phyloP scores from a whole-genome alignment of 37 sponge, comb jelly and placozoan genomes.

The Spongilla lacustris region DNA sequence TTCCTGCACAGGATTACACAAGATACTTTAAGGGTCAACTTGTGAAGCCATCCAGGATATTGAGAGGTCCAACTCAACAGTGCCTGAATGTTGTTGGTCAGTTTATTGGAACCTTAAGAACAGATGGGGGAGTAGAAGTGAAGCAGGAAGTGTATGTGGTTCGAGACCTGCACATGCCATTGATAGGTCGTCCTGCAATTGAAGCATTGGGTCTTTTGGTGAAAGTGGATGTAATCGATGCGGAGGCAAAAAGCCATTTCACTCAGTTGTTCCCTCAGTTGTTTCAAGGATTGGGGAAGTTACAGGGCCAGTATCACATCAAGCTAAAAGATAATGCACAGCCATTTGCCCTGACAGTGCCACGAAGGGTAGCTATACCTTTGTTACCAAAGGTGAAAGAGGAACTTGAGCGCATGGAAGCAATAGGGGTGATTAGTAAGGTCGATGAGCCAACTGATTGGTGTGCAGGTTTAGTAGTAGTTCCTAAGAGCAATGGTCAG shows the following conservation, averaged over 20 bases:
- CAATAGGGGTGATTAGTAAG: conserved; percentile 14
- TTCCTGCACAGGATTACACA: not conserved
- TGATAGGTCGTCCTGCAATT: conserved; percentile 33
- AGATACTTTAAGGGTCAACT: not conserved
- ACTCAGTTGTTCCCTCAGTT: conserved; percentile 17
- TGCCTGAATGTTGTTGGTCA: not conserved
- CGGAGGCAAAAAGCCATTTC: too few species aligned
- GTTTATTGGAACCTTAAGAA: not conserved
- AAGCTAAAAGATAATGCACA: not conserved
- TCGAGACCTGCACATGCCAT: not conserved
- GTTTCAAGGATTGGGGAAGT: conserved; percentile 30
- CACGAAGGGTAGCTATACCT: conserved; percentile 28
- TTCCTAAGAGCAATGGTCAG: conserved; percentile 12
- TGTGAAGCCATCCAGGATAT: not conserved
- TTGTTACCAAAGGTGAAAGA: conserved; percentile 2
- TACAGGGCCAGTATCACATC: conserved; percentile 20
- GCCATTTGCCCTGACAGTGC: conserved; percentile 17
- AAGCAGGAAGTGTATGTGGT: conserved; percentile 7
- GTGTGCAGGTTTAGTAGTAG: conserved; percentile 42
- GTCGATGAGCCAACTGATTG: conserved; percentile 35
- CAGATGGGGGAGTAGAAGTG: not conserved
- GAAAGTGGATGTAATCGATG: not conserved
- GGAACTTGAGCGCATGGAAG: conserved; percentile 46
- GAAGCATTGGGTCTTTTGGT: conserved; percentile 9
- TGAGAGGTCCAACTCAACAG: conserved; percentile 11